These are phyloP conservation scores for Athene noctua DNA, from an alignment of 2,113 vertebrate genomes.

Conservation along the genomic window DNA sequence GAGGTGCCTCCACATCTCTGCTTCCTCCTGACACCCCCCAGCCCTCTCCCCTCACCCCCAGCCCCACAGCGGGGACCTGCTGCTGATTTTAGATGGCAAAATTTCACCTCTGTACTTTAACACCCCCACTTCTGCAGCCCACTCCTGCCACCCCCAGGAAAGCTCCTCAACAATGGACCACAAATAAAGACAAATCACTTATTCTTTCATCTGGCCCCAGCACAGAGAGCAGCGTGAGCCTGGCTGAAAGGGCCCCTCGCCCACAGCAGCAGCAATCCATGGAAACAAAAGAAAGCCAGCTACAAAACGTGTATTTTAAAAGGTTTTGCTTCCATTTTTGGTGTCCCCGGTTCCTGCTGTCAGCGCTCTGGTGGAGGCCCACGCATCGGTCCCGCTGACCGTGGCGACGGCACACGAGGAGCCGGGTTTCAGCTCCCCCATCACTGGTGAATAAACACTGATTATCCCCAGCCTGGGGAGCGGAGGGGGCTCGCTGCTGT, in stretches of 20 bases:
- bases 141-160: background rate
- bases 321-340: background rate
- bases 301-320: background rate
- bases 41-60: background rate
- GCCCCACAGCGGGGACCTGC: background rate
- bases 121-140: background rate
- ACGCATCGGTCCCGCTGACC: background rate
- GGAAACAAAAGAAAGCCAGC: background rate
- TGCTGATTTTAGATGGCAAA: background rate
- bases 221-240: background rate
- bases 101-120: background rate
- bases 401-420: fast-evolving
- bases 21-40: background rate
- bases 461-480: fast-evolving
- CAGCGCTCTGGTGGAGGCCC: background rate
- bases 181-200: background rate
- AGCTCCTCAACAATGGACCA: background rate
- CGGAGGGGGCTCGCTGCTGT: fast-evolving
- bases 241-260: background rate
- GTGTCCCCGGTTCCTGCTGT: fast-evolving
- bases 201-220: background rate
- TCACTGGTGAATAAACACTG: background rate
- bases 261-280: background rate
- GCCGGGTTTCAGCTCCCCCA: background rate
- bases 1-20: background rate